A percentile compares a stretch with the other conserved stretches of the same genome.
Evolutionary conservation across 30 jellyfish, hydroid and myxozoan species (phyloP).

Genomic region (Haliclystus octoradiatus): DNA sequence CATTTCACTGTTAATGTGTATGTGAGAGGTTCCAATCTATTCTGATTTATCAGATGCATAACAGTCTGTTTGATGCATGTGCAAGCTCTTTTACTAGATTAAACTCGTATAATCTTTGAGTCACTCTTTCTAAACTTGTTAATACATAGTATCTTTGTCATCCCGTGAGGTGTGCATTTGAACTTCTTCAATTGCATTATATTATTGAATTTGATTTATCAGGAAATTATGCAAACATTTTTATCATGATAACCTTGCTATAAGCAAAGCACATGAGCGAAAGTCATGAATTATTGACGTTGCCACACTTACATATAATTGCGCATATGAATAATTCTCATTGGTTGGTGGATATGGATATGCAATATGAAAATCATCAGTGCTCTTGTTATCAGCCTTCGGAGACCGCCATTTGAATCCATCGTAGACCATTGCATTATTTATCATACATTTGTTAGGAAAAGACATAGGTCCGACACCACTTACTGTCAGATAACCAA

Average conservation of each 20-base stretch:
- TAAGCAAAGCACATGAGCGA: too few species aligned
- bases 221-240: too few species aligned
- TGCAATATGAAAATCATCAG: background rate
- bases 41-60: too few species aligned
- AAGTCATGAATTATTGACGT: too few species aligned
- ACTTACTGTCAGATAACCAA: background rate
- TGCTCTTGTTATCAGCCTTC: background rate
- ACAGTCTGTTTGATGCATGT: too few species aligned
- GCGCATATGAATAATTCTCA: background rate
- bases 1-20: too few species aligned
- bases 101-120: background rate
- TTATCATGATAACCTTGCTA: too few species aligned
- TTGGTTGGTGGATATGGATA: background rate
- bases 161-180: too few species aligned
- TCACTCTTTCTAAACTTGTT: background rate
- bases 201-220: too few species aligned
- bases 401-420: background rate
- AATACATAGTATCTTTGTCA: too few species aligned
- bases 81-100: background rate
- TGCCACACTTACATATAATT: background rate
- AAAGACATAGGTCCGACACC: background rate
- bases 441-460: background rate
- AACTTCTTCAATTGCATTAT: too few species aligned
- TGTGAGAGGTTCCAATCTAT: too few species aligned
- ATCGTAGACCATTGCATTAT: background rate